Percentiles rank a stretch among this genome's conserved stretches.
Evolutionary conservation across 2,797 vertebrate species (phyloP).

Genomic region (Paramormyrops hopkinsi): DNA sequence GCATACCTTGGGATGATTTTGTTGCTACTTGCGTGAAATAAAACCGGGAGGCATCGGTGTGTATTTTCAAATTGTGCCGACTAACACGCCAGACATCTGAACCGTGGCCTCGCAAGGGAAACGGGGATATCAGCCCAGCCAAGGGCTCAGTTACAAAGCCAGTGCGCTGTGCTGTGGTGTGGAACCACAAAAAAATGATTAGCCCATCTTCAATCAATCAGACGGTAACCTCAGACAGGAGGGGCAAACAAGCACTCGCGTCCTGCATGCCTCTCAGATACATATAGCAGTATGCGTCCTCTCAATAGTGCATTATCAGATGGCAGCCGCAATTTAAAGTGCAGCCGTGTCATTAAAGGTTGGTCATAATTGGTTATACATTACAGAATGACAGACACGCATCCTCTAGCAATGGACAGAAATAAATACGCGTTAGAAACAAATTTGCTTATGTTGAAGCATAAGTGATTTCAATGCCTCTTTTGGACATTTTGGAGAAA

Average conservation of each 20-base stretch:
- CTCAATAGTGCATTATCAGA: slow-evolving; percentile 6
- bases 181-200: background rate
- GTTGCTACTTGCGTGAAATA: background rate
- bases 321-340: background rate
- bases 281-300: background rate
- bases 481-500: background rate
- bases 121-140: background rate
- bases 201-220: background rate
- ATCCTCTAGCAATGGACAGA: background rate
- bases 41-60: background rate
- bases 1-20: background rate
- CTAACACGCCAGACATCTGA: background rate
- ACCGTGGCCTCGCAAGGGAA: background rate
- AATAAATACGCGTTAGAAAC: background rate
- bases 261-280: background rate
- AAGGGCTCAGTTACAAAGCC: background rate
- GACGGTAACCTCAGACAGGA: background rate
- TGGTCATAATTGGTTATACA: background rate
- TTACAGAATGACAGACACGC: background rate
- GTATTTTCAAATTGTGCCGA: background rate
- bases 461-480: slow-evolving; percentile 2
- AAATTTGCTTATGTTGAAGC: background rate
- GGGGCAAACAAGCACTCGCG: background rate
- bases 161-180: background rate
- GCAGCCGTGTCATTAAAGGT: background rate